Evolutionary conservation across 53 echinoderm and acorn worm species (phyloP), one percentile per base, ranked within the genome.

Genomic region (Holothuria scabra): DNA sequence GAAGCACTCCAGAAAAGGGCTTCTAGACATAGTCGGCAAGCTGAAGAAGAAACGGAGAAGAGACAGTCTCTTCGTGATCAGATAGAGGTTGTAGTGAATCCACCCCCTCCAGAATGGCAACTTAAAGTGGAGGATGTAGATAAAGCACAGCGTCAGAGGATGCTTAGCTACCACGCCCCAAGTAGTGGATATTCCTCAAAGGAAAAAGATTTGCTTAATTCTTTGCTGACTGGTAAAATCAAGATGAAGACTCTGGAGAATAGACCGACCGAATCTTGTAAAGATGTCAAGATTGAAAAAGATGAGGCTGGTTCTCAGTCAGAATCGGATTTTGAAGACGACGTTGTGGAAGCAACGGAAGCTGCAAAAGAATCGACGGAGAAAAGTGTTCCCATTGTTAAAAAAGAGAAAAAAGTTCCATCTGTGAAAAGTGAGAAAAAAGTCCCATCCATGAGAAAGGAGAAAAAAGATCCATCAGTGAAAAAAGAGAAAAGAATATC

Each of bases 51-150:
- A 28, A 30, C 32, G 8, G 57, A 57, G 3, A 78, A 78, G 31
- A 24, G 78, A 6, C 59, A 78, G 30, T 78, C 78, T 14, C 28
- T 78, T 20, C 16, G 78, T 29, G 59, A 57, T 58, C 78, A 56
- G 18, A 91, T 91, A 56, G 88, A 91, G 46, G 91, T 91, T 23
- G 74, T 91, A 20, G 91, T 91, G 20, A 91, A 91, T 65, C 85
- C 80, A 28, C 91, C 91, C 10, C 91, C 91, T 26, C 88, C 91
- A 28, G 91, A 88, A 81, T 91, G 91, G 91, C 59, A 88, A 59
- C 41, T 70, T 23, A 84, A 80, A n/a, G 74, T 91, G 1, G 60
- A 81, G 31, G 91, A 91, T 46, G 87, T 91, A n/a, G 28, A 28
- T 32, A 57, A 78, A 20, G 56, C 58, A 18, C 56, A 78, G 30